Evolutionary conservation across 2,888 invertebrate species (phyloP).

Genomic region (Agrotis segetum): DNA sequence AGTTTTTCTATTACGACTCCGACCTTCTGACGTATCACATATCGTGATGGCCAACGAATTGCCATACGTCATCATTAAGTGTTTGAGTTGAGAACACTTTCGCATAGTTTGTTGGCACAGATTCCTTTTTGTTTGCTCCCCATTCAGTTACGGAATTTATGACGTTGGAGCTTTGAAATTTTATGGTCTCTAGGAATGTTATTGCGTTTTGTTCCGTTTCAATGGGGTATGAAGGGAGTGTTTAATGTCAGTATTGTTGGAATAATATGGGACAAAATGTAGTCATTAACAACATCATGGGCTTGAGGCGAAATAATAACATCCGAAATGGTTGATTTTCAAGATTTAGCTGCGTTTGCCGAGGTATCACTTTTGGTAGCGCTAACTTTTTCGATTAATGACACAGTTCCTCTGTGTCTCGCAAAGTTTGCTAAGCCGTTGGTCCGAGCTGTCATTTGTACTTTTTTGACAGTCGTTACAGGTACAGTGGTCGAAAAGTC

Average conservation of each 20-base stretch:
- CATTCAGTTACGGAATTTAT: constrained; percentile 58
- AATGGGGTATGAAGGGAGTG: constrained; percentile 8
- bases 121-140: constrained; percentile 58
- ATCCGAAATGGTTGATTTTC: too few species aligned
- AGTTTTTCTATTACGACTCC: constrained; percentile 82
- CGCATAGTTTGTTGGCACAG: constrained; percentile 62
- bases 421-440: too few species aligned
- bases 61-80: constrained; percentile 63
- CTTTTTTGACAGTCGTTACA: too few species aligned
- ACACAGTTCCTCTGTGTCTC: too few species aligned
- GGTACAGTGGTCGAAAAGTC: too few species aligned
- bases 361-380: too few species aligned
- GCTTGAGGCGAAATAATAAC: too few species aligned
- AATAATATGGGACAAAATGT: background rate
- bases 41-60: constrained; percentile 63
- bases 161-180: constrained; percentile 57
- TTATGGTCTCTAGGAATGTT: constrained; percentile 50
- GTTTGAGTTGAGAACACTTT: constrained; percentile 62
- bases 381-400: too few species aligned
- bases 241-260: background rate
- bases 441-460: too few species aligned
- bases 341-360: too few species aligned
- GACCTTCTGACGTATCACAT: constrained; percentile 69
- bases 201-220: constrained; percentile 44
- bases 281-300: background rate